Conservation (phyloP, 2,888 invertebrate genomes). For the Caenorhabditis virilis region DNA sequence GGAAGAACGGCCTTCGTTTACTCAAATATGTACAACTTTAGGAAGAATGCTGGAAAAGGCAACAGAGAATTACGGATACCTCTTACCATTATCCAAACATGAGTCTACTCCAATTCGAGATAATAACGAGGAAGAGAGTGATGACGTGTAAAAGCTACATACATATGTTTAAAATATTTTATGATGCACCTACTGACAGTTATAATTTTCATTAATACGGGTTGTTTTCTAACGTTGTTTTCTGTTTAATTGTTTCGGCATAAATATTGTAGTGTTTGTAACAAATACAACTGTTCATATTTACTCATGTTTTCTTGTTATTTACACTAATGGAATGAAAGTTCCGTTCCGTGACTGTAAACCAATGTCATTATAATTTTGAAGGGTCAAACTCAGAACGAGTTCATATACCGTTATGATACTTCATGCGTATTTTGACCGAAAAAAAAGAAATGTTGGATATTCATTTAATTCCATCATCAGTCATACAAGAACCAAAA, state of each 20-base stretch:
- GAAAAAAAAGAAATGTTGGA: no score
- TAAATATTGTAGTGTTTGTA: no score
- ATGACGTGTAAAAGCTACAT: constrained; percentile 21
- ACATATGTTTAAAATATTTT: not conserved
- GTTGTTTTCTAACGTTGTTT: not conserved
- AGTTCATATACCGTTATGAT: no score
- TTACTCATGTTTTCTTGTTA: no score
- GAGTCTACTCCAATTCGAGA: constrained; percentile 1
- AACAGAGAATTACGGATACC: constrained; percentile 55
- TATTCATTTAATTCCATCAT: no score
- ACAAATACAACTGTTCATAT: no score
- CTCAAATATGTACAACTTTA: constrained; percentile 42
- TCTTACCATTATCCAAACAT: constrained; percentile 25
- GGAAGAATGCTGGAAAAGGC: constrained; percentile 51
- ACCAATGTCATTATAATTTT: no score
- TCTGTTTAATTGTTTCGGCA: not conserved
- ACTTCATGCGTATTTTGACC: no score
- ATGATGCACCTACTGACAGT: not conserved
- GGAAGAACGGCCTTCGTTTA: constrained; percentile 46
- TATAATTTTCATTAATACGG: not conserved
- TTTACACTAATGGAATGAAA: no score
- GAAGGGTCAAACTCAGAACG: no score
- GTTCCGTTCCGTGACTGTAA: no score
- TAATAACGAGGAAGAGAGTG: constrained; percentile 21
- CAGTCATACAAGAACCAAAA: no score